Base-by-base conservation (phyloP, 2,888 invertebrate species). In the Drosophila seclusa region DNA sequence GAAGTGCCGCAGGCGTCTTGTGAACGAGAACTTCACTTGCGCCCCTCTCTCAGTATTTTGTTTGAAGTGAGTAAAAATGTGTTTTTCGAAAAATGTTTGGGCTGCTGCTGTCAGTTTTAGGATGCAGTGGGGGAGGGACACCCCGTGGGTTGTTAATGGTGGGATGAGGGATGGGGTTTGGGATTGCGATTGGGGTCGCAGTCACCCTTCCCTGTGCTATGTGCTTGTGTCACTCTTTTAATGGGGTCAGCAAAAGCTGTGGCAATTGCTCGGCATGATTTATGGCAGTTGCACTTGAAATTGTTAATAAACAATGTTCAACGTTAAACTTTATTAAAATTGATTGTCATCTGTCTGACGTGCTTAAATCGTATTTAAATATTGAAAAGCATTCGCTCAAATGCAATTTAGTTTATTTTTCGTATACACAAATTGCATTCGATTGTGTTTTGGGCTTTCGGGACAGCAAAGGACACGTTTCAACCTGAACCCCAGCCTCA, bases 41-140 rank as follows among this genome's bases (percentile, higher is more conserved):
- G 27, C 49, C 67, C 53, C 55, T 53, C 59, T 63, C 68, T 50
- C 53, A 57, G 61, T 59, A 45, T 64, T 80, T 68, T 60, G 74
- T 81, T 81, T 81, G 82, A 81, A 84, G 81, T 81, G 74, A 78
- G 71, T 68, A 80, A 73, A 83, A 83, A 83, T 80, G 78, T 73
- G 62, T 76, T 83, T 45, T 68, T 66, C 18, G 42, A 68, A 73
- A 83, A 67, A 60, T 69, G 60, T 65, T 80, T 61, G 53, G 62
- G 76, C 82, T 81, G 80, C 68, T 71, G 55, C 67, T 84, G 80
- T 81, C 84, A 81, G 82, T 31, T 70, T 36, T 32, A 29, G 31
- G 27, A 13, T n/a, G n/a, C 18, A 21, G 16, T 24, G 32, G 5
- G 34, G 18, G 11, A 24, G 8, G 29, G 5, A 16, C 38, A 29